Conservation (phyloP, 2,888 invertebrate species). For the Muschampia plurimacula region DNA sequence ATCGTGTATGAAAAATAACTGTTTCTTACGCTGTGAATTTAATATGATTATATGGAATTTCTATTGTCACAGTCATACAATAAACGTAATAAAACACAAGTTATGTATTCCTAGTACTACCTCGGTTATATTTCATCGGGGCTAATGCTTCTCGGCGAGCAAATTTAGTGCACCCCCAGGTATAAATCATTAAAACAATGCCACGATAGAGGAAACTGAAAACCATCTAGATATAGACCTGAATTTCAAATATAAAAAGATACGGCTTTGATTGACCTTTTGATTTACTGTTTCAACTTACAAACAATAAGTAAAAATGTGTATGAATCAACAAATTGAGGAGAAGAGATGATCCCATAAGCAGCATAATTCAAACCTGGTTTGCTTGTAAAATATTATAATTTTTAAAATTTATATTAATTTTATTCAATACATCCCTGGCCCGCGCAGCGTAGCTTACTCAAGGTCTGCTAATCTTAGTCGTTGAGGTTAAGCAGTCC, state of each 20-base stretch:
- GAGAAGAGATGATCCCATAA: not conserved
- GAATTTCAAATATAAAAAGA: not conserved
- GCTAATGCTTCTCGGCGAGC: slow-evolving; percentile 56
- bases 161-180: slow-evolving; percentile 57
- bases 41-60: not conserved
- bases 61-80: not conserved
- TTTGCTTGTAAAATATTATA: slow-evolving; percentile 21
- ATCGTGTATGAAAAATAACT: not conserved
- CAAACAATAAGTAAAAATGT: not conserved
- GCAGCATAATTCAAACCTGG: not conserved
- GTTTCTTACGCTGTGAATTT: not conserved
- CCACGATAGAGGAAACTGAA: slow-evolving; percentile 44
- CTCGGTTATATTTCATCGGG: slow-evolving; percentile 46
- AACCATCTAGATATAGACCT: slow-evolving; percentile 41
- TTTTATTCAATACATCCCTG: slow-evolving; percentile 33
- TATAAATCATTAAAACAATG: slow-evolving; percentile 62
- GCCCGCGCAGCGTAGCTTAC: slow-evolving; percentile 24
- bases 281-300: not conserved
- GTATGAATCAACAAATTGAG: not conserved
- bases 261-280: not conserved
- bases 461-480: slow-evolving; percentile 33
- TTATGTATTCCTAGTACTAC: slow-evolving; percentile 19
- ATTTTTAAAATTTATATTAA: slow-evolving; percentile 35
- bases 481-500: slow-evolving; percentile 11
- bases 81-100: not conserved